A percentile compares a stretch with the other conserved stretches of the same genome.
Evolutionary conservation across 1,140 invertebrate genomes (phyloP).

Genomic region (Tyrophagus putrescentiae): DNA sequence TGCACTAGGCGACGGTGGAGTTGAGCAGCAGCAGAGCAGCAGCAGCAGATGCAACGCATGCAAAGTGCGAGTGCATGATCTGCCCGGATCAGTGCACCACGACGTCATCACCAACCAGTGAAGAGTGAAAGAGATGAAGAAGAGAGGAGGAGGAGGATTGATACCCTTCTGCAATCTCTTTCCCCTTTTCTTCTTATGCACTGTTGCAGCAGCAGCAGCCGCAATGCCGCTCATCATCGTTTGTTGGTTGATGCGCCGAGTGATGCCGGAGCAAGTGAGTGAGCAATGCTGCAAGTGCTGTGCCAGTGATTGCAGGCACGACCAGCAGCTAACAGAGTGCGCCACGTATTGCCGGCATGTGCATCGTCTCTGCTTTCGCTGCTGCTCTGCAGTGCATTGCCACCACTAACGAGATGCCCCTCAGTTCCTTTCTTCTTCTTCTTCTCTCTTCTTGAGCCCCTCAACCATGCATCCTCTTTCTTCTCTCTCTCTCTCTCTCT

Average conservation of each 20-base stretch:
- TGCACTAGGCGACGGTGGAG: background rate
- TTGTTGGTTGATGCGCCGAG: background rate
- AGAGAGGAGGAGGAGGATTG: no score
- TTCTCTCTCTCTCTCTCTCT: no score
- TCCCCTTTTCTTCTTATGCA: background rate
- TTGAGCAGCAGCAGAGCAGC: no score
- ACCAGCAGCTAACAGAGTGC: background rate
- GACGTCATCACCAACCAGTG: no score
- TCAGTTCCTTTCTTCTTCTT: background rate
- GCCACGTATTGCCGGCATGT: background rate
- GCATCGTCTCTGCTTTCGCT: background rate
- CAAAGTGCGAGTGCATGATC: no score
- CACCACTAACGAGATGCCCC: background rate
- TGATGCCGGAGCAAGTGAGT: background rate
- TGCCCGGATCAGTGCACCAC: no score
- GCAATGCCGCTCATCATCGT: background rate
- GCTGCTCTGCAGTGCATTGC: background rate
- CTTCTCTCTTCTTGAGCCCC: conserved; percentile 27
- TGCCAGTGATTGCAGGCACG: background rate
- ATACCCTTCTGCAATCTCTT: background rate
- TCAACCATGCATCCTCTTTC: background rate
- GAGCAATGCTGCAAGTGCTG: background rate
- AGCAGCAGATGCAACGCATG: no score
- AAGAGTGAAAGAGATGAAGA: no score
- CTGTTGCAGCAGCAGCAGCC: background rate